phyloP scores from a whole-genome alignment of 1,140 invertebrate species.

The Elymnias hypermnestra region DNA sequence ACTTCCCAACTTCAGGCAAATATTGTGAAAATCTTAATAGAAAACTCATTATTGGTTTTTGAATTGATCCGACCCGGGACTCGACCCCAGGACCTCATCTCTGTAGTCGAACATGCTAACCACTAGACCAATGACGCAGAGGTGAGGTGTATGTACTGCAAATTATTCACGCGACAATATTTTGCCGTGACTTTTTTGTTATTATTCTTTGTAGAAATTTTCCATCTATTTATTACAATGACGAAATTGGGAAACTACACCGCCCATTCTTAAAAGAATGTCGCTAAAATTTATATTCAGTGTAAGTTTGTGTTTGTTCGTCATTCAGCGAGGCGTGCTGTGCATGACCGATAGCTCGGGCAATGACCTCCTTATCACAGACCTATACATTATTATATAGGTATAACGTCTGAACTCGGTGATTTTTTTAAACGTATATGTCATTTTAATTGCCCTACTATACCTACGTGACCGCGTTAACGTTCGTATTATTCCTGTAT shows the following conservation, averaged over 20 bases:
- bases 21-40: too few relatives aligned
- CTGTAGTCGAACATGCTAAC: too few relatives aligned
- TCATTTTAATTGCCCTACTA: not conserved
- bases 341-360: conserved; percentile 56
- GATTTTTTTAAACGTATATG: conserved; percentile 11
- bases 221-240: too few relatives aligned
- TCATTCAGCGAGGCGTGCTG: conserved; percentile 27
- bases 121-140: too few relatives aligned
- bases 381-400: conserved; percentile 26
- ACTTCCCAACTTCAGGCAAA: too few relatives aligned
- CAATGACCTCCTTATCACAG: conserved; percentile 56
- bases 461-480: conserved; percentile 1
- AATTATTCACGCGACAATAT: too few relatives aligned
- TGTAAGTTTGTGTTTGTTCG: conserved; percentile 22
- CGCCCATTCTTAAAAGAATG: conserved; percentile 1
- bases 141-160: too few relatives aligned
- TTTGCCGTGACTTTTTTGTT: too few relatives aligned
- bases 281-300: conserved; percentile 26
- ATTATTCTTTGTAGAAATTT: too few relatives aligned
- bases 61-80: too few relatives aligned
- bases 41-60: too few relatives aligned
- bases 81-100: too few relatives aligned
- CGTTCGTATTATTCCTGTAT: not conserved
- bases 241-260: conserved; percentile 1
- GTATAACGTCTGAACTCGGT: conserved; percentile 23